Evolutionary conservation across 2,113 vertebrate species (phyloP), one percentile per base, ranked within the genome.

Genomic region (Plotosus lineatus): DNA sequence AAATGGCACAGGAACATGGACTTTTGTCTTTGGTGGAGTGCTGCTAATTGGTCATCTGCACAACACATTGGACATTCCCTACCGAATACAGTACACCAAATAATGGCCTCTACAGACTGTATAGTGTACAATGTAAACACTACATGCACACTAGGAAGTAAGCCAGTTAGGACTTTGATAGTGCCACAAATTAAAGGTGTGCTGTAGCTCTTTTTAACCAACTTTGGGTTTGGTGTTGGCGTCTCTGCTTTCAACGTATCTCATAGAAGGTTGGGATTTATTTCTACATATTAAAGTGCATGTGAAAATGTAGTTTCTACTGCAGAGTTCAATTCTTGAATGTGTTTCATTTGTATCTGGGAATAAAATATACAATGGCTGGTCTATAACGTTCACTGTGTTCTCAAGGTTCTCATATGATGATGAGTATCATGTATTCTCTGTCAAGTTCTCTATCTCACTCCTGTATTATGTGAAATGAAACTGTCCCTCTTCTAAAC

Each of bases 391-490:
- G 6, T 46, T 63, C 19, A 33, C 53, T 12, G 28, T 53, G 50
- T 77, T 78, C 42, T 63, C 66, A 82, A 82, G 69, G 84, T 85
- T 75, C 69, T 66, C 65, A 33, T 50, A 56, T 28, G 74, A 63
- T 78, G 83, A 71, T 46, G 73, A 12, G 12, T 23, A 58, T 42
- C 46, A 33, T n/a, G 26, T 75, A 31, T 17, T 58, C 26, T 36
- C 74, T 73, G 83, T 79, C 83, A 84, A 74, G 55, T 38, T 31
- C 44, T 69, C 75, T 63, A 66, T 78, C 79, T 58, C 72, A 66
- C 73, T 69, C 68, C 46, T 75, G 75, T 60, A 28, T 72, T 76
- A 69, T 81, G 55, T 75, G 68, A 77, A 55, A 76, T 82, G 72
- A 26, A 63, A 23, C 33, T 76, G 71, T 82, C 44, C 14, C 19